Conservation (phyloP, 2,113 vertebrate species). For the Pao palembangensis region DNA sequence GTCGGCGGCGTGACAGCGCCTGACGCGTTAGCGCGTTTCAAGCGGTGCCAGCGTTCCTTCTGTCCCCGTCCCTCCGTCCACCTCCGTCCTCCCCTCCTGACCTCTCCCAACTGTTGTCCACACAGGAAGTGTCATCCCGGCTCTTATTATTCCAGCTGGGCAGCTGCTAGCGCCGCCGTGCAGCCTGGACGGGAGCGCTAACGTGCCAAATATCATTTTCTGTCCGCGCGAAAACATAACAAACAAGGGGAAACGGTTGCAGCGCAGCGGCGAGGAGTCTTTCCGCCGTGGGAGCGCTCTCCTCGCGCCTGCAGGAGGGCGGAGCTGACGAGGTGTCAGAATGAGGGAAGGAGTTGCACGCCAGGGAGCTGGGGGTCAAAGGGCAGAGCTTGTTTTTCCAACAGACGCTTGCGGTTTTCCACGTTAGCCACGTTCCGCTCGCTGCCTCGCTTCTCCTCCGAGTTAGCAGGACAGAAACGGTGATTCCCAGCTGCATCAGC, state of each 20-base stretch:
- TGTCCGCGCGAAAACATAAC: constrained; percentile 68
- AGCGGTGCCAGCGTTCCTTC: constrained; percentile 9
- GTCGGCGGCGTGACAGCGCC: constrained; percentile 8
- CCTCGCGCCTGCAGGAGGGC: constrained; percentile 17
- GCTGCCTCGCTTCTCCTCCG: too few relatives aligned
- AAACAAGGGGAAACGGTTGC: constrained; percentile 75
- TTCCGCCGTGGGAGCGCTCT: too few relatives aligned
- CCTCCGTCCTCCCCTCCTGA: constrained; percentile 16
- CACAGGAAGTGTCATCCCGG: constrained; percentile 65
- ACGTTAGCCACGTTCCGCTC: too few relatives aligned
- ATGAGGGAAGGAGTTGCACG: constrained; percentile 53
- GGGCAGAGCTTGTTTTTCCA: constrained; percentile 53
- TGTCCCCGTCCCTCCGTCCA: constrained; percentile 51
- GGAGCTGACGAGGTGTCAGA: constrained; percentile 40
- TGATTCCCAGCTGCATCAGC: too few relatives aligned
- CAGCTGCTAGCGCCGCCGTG: constrained; percentile 38
- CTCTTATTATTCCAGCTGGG: constrained; percentile 76
- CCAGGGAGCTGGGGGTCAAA: constrained; percentile 47
- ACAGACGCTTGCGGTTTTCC: constrained; percentile 25
- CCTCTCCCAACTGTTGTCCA: constrained; percentile 35
- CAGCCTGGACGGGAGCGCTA: constrained; percentile 10
- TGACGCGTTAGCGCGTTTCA: constrained; percentile 2
- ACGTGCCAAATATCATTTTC: constrained; percentile 47
- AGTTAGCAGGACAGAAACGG: too few relatives aligned
- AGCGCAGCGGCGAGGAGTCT: not conserved